These are phyloP conservation scores for Phrixothrix hirtus DNA, from an alignment of 2,888 invertebrate genomes.

Conservation along the genomic window DNA sequence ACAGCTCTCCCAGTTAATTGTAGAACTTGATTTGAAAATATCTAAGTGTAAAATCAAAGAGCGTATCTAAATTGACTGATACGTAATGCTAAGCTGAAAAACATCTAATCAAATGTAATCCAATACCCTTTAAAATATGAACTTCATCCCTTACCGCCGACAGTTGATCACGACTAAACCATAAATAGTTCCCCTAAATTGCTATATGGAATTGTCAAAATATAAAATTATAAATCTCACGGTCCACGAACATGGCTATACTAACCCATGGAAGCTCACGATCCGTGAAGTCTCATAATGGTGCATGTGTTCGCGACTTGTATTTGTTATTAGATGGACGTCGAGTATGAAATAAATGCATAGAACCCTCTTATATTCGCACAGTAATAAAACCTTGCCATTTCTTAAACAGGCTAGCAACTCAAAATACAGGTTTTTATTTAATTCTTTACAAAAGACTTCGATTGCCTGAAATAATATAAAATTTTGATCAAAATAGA, in stretches of 20 bases:
- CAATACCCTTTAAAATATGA: conserved; percentile 36
- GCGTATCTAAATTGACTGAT: conserved; percentile 21
- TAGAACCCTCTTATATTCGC: conserved; percentile 19
- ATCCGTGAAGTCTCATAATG: conserved; percentile 52
- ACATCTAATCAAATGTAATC: conserved; percentile 42
- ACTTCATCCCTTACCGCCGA: conserved; percentile 35
- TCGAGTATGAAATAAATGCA: conserved; percentile 36
- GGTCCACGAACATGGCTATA: conserved; percentile 47
- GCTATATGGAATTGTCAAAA: conserved; percentile 57
- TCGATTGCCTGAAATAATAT: too few species aligned
- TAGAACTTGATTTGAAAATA: too few species aligned
- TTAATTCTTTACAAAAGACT: too few species aligned
- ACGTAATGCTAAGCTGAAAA: conserved; percentile 10
- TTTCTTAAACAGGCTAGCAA: too few species aligned
- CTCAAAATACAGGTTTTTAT: too few species aligned
- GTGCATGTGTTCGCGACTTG: conserved; percentile 54
- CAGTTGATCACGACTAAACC: conserved; percentile 39
- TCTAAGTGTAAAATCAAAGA: conserved; percentile 3
- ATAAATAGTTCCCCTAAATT: conserved; percentile 55
- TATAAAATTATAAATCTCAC: conserved; percentile 59
- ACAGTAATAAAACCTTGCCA: too few species aligned
- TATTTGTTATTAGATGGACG: conserved; percentile 41
- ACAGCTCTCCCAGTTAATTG: too few species aligned
- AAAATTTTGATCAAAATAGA: too few species aligned
- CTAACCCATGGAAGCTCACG: conserved; percentile 48